Evolutionary conservation across 2,888 invertebrate species (phyloP).

Genomic region (Sisyra terminalis): DNA sequence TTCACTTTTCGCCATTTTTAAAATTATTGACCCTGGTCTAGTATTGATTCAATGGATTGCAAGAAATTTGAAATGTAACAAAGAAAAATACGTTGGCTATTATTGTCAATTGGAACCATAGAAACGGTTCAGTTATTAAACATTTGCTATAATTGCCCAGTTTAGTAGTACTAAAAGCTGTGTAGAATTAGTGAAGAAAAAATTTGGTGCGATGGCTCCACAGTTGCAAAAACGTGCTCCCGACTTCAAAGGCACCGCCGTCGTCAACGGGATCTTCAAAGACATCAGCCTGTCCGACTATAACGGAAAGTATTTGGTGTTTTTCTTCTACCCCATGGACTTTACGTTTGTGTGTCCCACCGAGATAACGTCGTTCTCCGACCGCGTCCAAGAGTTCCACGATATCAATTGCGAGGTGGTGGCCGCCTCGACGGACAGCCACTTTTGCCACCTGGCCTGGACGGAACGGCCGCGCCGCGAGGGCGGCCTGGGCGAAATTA

Average conservation of each 20-base stretch:
- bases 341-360: conserved; percentile 83
- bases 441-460: conserved; percentile 96
- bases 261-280: conserved; percentile 70
- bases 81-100: too few species aligned
- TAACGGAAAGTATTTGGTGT: conserved; percentile 73
- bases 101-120: too few species aligned
- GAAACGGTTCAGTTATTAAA: too few species aligned
- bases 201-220: conserved; percentile 32
- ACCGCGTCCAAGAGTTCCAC: conserved; percentile 66
- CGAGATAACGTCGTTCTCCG: conserved; percentile 96
- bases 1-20: too few species aligned
- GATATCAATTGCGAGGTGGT: conserved; percentile 74
- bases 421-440: conserved; percentile 90
- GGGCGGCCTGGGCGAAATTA: conserved; percentile 87
- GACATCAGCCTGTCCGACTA: conserved; percentile 59
- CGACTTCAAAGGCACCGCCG: conserved; percentile 61
- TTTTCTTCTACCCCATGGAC: conserved; percentile 86
- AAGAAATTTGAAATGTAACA: too few species aligned
- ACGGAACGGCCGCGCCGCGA: conserved; percentile 86
- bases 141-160: too few species aligned
- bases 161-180: too few species aligned
- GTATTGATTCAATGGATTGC: too few species aligned
- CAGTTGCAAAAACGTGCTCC: conserved; percentile 62
- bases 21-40: too few species aligned
- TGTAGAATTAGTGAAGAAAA: too few species aligned